Evolutionary conservation across 2,888 invertebrate species (phyloP).

Genomic region (Leptura quadrifasciata): DNA sequence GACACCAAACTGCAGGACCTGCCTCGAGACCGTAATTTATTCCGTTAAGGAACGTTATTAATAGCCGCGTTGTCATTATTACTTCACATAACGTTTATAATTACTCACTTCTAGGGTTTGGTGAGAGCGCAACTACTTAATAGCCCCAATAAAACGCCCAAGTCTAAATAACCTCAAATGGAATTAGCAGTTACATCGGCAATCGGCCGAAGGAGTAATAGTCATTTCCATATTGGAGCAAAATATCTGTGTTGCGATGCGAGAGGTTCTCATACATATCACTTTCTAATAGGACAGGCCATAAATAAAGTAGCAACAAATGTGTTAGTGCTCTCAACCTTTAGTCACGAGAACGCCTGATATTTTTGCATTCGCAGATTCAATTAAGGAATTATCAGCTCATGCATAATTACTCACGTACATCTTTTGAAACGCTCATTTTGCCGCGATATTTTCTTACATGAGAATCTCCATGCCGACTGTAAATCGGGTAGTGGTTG

Average conservation of each 20-base stretch:
- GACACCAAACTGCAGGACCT: slow-evolving; percentile 49
- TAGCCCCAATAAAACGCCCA: slow-evolving; percentile 46
- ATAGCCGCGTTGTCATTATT: slow-evolving; percentile 52
- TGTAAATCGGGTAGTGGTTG: slow-evolving; percentile 28
- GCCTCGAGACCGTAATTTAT: slow-evolving; percentile 48
- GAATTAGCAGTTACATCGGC: slow-evolving; percentile 25
- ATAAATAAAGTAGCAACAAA: slow-evolving; percentile 65
- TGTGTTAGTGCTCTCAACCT: slow-evolving; percentile 58
- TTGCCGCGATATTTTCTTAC: slow-evolving; percentile 38
- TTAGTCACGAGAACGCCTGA: slow-evolving; percentile 60
- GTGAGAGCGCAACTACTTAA: slow-evolving; percentile 48
- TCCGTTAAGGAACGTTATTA: slow-evolving; percentile 48
- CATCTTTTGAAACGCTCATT: slow-evolving; percentile 52
- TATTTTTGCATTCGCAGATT: slow-evolving; percentile 57
- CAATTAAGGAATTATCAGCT: slow-evolving; percentile 62
- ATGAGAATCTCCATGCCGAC: slow-evolving; percentile 23
- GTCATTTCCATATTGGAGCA: slow-evolving; percentile 56
- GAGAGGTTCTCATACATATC: slow-evolving; percentile 66
- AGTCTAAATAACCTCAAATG: slow-evolving; percentile 34
- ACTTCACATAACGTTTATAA: slow-evolving; percentile 52
- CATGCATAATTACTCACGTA: slow-evolving; percentile 59
- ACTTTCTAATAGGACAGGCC: slow-evolving; percentile 67
- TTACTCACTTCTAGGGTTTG: slow-evolving; percentile 50
- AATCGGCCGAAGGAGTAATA: slow-evolving; percentile 25
- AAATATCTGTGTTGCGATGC: slow-evolving; percentile 46